Percentiles rank a stretch among this genome's conserved stretches.
These are phyloP conservation scores for Lynx canadensis DNA, from an alignment of 2,113 vertebrate genomes.

Conservation along the genomic window DNA sequence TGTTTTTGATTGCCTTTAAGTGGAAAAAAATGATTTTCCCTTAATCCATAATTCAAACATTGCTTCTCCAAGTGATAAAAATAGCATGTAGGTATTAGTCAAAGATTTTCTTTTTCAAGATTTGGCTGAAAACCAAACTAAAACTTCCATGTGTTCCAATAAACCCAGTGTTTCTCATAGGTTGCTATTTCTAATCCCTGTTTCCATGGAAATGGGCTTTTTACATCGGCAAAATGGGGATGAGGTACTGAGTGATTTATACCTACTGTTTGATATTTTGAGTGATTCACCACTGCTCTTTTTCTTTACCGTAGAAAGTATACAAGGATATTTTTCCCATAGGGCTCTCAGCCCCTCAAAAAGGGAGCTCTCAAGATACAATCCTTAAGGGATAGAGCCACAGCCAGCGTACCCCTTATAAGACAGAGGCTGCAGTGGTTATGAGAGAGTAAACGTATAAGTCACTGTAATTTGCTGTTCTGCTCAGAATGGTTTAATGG, in stretches of 20 bases:
- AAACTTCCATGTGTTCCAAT: conserved; percentile 74
- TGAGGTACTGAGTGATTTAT: conserved; percentile 80
- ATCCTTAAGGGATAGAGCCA: neutral
- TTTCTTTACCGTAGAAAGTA: conserved; percentile 73
- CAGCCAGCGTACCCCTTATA: neutral
- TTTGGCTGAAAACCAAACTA: conserved; percentile 75
- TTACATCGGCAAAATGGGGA: conserved; percentile 78
- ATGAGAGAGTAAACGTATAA: neutral
- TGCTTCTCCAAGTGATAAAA: conserved; percentile 73
- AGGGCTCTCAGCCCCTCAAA: conserved; percentile 38
- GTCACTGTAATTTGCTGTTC: neutral
- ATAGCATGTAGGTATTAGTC: conserved; percentile 77
- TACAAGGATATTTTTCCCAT: conserved; percentile 51
- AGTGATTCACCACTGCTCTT: conserved; percentile 71
- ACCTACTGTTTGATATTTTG: conserved; percentile 76
- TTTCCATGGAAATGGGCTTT: conserved; percentile 79
- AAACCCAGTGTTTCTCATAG: conserved; percentile 75
- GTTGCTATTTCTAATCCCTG: conserved; percentile 77
- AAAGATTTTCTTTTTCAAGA: conserved; percentile 74
- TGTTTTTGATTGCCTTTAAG: conserved; percentile 60
- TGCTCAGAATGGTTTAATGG: neutral
- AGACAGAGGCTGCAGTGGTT: neutral
- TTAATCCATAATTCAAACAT: conserved; percentile 69
- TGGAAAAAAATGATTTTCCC: conserved; percentile 55
- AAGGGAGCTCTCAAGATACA: conserved; percentile 36